phyloP scores from a whole-genome alignment of 2,797 vertebrate species.

The Hirundo rustica region DNA sequence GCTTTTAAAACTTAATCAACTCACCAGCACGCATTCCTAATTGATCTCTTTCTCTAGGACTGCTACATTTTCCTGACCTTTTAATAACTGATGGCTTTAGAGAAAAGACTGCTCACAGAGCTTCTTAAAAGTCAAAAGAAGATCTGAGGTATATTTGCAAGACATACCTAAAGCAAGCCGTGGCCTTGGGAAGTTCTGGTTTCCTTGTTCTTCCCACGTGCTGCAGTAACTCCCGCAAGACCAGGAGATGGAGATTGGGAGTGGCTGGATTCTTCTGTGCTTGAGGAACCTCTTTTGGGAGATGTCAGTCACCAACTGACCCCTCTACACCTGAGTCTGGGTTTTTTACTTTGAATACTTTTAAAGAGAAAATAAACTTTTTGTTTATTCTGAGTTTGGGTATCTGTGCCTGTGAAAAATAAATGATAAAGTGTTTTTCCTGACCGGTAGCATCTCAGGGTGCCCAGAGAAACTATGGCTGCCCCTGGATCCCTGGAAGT shows the following conservation, averaged over 20 bases:
- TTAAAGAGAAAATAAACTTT: neutral
- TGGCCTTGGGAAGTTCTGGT: neutral
- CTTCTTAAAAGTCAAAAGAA: slow-evolving; percentile 57
- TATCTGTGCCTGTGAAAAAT: neutral
- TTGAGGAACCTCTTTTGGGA: neutral
- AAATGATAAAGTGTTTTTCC: neutral
- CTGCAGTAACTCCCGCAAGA: neutral
- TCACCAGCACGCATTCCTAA: slow-evolving; percentile 14
- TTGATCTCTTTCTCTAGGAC: slow-evolving; percentile 39
- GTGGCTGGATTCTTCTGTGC: neutral
- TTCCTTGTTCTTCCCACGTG: neutral
- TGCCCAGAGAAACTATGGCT: neutral
- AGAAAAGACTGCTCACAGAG: slow-evolving; percentile 21
- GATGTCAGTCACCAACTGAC: neutral
- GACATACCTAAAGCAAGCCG: neutral
- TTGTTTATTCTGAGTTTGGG: neutral
- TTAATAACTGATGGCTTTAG: slow-evolving; percentile 55
- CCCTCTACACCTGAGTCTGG: fast-evolving
- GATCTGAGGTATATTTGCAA: slow-evolving; percentile 17
- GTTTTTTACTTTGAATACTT: neutral
- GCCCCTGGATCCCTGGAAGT: neutral
- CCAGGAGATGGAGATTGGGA: neutral
- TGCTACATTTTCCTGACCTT: slow-evolving; percentile 62
- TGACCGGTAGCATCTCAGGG: neutral
- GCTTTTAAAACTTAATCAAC: slow-evolving; percentile 53